Evolutionary conservation across 2,113 vertebrate genomes (phyloP).

Genomic region (Bothrops jararaca): DNA sequence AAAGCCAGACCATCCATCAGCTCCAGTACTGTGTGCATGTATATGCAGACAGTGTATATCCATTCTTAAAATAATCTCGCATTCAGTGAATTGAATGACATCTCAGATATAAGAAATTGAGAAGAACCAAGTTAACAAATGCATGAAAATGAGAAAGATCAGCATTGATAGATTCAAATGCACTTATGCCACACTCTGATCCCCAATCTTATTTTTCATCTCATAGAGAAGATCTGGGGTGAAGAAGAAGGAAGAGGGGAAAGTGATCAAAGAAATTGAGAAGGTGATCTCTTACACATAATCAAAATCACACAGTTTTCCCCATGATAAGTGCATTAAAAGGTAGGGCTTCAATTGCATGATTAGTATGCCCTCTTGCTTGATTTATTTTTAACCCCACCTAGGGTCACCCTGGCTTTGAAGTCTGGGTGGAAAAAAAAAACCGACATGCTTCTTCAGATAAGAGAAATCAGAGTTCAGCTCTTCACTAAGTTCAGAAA

Average conservation of each 20-base stretch:
- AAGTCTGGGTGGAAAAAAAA: neutral
- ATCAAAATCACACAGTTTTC: neutral
- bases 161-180: neutral
- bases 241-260: neutral
- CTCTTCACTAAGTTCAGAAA: neutral
- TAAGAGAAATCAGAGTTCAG: neutral
- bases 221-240: neutral
- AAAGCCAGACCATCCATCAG: neutral
- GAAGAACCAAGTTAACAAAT: neutral
- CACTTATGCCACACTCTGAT: neutral
- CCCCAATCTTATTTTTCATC: neutral
- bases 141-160: neutral
- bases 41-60: neutral
- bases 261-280: neutral
- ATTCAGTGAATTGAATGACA: neutral
- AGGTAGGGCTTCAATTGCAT: neutral
- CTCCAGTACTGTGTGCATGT: neutral
- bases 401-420: neutral
- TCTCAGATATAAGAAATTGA: neutral
- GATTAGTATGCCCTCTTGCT: neutral
- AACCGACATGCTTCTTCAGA: neutral
- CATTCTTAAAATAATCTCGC: neutral
- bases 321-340: neutral
- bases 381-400: neutral
- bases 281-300: neutral